Evolutionary conservation across 2,888 invertebrate genomes (phyloP).

Genomic region (Trichopoda pennipes): DNA sequence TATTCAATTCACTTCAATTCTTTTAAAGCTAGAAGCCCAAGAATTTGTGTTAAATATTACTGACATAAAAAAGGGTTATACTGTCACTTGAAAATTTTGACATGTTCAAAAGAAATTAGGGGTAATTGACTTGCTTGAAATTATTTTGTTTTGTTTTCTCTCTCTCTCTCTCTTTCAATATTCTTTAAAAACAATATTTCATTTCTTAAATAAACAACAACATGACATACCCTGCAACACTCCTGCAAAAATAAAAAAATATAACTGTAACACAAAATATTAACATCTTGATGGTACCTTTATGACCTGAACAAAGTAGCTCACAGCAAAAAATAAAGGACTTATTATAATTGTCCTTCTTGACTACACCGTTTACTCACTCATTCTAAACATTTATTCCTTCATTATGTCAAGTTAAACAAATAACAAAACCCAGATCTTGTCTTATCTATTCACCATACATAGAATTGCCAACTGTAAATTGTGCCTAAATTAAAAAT

Average conservation of each 20-base stretch:
- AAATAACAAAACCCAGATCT: slow-evolving; percentile 34
- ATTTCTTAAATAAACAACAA: slow-evolving; percentile 28
- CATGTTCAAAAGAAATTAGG: slow-evolving; percentile 69
- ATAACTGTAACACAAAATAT: slow-evolving; percentile 46
- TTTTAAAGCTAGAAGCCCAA: slow-evolving; percentile 32
- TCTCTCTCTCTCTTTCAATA: not conserved
- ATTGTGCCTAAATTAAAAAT: too few relatives aligned
- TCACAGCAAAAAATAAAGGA: slow-evolving; percentile 35
- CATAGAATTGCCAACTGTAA: too few relatives aligned
- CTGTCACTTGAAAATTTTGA: slow-evolving; percentile 69
- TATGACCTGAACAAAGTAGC: slow-evolving; percentile 61
- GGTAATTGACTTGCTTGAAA: slow-evolving; percentile 69
- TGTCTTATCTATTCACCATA: slow-evolving; percentile 5
- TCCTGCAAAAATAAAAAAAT: slow-evolving; percentile 7
- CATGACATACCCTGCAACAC: slow-evolving; percentile 31
- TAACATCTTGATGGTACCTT: slow-evolving; percentile 45
- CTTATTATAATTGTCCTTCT: slow-evolving; percentile 47
- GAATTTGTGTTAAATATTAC: slow-evolving; percentile 33
- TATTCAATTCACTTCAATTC: slow-evolving; percentile 56
- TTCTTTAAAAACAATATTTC: slow-evolving; percentile 15
- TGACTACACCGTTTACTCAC: slow-evolving; percentile 21
- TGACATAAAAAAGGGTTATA: slow-evolving; percentile 63
- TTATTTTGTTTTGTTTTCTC: slow-evolving; percentile 54
- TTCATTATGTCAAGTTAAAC: slow-evolving; percentile 24
- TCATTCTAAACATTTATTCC: slow-evolving; percentile 23